Base-by-base conservation (phyloP, 2,888 invertebrate genomes). In the Pristionchus fissidentatus region DNA sequence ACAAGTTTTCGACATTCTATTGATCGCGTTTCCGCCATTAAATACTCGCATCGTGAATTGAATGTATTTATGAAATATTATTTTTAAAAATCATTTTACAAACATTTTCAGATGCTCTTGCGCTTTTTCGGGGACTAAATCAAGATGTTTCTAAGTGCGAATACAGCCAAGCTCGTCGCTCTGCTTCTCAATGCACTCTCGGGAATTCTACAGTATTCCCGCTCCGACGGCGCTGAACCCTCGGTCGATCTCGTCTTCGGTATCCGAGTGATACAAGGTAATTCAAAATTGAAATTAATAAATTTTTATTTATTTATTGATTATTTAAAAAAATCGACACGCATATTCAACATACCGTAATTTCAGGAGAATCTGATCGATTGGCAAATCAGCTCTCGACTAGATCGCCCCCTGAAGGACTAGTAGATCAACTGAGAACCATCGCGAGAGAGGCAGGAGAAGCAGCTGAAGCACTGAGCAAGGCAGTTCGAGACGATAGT, bases 201-300 rank as follows among this genome's bases (percentile, higher is more conserved):
- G 46, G 81, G 81, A 29, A 81, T 81, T 7, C 22, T 81, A 8
- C 66, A 49, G 29, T 38, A 81, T 32, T 43, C 81, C 2, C 26
- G 32, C 5, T 46, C 38, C 15, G 29, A n/a, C 15, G 32, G 43
- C 8, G 26, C 29, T 1, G 57, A 26, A 15, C 57, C 79, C 10
- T 57, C 55, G 3, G 79, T 79, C 13, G 79, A 79, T 43, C 79
- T 79, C 8, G 57, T 79, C 57, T 79, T 79, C 22, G 79, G 79
- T n/a, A n/a, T 79, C n/a, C 22, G 79, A 55, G 79, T 79, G n/a
- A 79, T 79, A 57, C 79, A 79, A 79, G 79, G 79, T 79, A 29
- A 4, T 22, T 5, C 10, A 66, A 0, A 66, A 1, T 29, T 66
- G 32, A 57, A n/a, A 22, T 57, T 4, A 57, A n/a, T n/a, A n/a